Conservation (phyloP, 2,113 vertebrate genomes). For the Cygnus buccinator region DNA sequence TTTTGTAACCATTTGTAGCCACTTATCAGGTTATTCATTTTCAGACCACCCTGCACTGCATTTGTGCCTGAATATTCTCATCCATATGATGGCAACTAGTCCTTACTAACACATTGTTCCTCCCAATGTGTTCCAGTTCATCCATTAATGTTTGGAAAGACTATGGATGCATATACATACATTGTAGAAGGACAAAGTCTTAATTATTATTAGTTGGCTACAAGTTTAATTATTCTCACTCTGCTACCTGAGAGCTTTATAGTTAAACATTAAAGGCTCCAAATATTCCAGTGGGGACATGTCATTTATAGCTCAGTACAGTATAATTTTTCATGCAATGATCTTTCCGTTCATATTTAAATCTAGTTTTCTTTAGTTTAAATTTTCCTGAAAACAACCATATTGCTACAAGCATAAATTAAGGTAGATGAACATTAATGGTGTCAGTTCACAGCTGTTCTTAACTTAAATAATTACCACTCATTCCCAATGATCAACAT, state of each 20-base stretch:
- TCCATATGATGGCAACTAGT: background rate
- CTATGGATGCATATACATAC: background rate
- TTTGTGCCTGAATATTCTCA: background rate
- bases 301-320: conserved; percentile 13
- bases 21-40: background rate
- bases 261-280: conserved; percentile 45
- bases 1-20: background rate
- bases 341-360: conserved; percentile 72
- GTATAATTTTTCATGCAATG: conserved; percentile 54
- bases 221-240: conserved; percentile 31
- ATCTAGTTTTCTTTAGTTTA: conserved; percentile 66
- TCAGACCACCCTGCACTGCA: background rate
- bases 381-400: conserved; percentile 72
- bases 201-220: background rate
- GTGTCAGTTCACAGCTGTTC: conserved; percentile 78
- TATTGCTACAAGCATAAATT: conserved; percentile 76
- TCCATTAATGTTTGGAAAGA: conserved; percentile 17
- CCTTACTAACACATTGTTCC: background rate
- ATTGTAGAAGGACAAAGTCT: background rate
- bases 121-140: background rate
- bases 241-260: background rate
- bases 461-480: conserved; percentile 73
- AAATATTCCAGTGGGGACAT: conserved; percentile 7
- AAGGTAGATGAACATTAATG: conserved; percentile 72
- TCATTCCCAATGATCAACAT: conserved; percentile 54